Evolutionary conservation across 2,888 invertebrate species (phyloP).

Genomic region (Acrocera orbiculus): DNA sequence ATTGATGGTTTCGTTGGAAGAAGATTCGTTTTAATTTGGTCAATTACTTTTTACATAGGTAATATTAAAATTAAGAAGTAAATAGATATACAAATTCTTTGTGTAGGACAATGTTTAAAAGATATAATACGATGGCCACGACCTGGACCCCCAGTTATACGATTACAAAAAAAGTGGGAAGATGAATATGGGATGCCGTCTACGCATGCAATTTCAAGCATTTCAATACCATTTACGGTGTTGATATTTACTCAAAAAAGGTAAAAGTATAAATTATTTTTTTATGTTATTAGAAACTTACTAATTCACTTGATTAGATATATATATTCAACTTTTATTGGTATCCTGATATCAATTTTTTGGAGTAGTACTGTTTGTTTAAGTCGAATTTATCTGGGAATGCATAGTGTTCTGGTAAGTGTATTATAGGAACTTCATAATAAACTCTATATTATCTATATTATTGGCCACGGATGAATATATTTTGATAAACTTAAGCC

Average conservation of each 20-base stretch:
- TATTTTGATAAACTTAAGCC: too few species aligned
- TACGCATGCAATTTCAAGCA: constrained; percentile 82
- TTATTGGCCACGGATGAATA: too few species aligned
- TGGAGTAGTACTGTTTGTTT: constrained; percentile 66
- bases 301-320: constrained; percentile 36
- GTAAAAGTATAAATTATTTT: constrained; percentile 8
- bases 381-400: constrained; percentile 78
- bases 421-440: neutral
- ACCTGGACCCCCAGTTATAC: constrained; percentile 67
- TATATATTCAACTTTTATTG: constrained; percentile 45
- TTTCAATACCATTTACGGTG: constrained; percentile 73
- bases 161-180: constrained; percentile 74
- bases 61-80: constrained; percentile 16
- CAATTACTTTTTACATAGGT: constrained; percentile 71
- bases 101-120: constrained; percentile 67
- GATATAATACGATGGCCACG: constrained; percentile 76
- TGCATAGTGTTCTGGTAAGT: constrained; percentile 78
- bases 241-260: constrained; percentile 56
- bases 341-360: constrained; percentile 38
- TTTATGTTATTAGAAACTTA: neutral
- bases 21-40: constrained; percentile 66
- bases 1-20: constrained; percentile 74
- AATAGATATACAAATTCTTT: constrained; percentile 2
- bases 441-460: too few species aligned
- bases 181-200: constrained; percentile 91